These are phyloP conservation scores for Eupelmus urozonus DNA, from an alignment of 2,888 invertebrate genomes.

Conservation along the genomic window DNA sequence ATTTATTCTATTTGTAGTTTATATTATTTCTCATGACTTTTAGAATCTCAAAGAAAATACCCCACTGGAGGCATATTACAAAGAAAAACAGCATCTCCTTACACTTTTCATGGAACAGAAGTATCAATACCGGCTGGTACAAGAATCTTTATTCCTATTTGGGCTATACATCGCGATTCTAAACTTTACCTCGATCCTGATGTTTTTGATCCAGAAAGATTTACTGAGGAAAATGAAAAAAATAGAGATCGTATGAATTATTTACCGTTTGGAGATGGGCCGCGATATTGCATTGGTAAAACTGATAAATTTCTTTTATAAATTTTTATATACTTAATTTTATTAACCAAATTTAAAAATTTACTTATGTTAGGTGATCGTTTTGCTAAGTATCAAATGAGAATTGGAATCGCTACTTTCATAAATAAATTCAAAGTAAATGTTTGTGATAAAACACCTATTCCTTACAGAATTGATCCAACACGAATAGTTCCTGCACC, in stretches of 20 bases:
- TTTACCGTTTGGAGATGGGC: constrained; percentile 71
- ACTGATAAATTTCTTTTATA: too few relatives aligned
- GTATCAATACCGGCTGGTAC: constrained; percentile 62
- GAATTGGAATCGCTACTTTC: constrained; percentile 69
- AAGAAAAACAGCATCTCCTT: constrained; percentile 67
- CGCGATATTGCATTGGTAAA: constrained; percentile 71
- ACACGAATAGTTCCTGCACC: constrained; percentile 62
- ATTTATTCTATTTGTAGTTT: too few relatives aligned
- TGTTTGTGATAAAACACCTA: constrained; percentile 64
- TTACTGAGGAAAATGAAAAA: constrained; percentile 58
- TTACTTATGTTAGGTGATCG: constrained; percentile 60
- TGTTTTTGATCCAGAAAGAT: constrained; percentile 67
- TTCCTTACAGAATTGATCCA: constrained; percentile 62
- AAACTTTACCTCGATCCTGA: constrained; percentile 65
- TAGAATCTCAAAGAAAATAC: constrained; percentile 76
- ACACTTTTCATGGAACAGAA: constrained; percentile 65
- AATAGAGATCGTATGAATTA: constrained; percentile 63
- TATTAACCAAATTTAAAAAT: background rate
- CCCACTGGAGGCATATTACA: constrained; percentile 73
- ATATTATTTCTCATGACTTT: too few relatives aligned
- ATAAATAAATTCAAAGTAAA: constrained; percentile 68
- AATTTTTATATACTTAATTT: too few relatives aligned
- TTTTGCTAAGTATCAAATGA: constrained; percentile 68
- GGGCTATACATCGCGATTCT: constrained; percentile 66
- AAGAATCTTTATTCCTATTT: constrained; percentile 63